Base-by-base conservation (phyloP, 2,113 vertebrate species). In the Hippocampus guttulatus region DNA sequence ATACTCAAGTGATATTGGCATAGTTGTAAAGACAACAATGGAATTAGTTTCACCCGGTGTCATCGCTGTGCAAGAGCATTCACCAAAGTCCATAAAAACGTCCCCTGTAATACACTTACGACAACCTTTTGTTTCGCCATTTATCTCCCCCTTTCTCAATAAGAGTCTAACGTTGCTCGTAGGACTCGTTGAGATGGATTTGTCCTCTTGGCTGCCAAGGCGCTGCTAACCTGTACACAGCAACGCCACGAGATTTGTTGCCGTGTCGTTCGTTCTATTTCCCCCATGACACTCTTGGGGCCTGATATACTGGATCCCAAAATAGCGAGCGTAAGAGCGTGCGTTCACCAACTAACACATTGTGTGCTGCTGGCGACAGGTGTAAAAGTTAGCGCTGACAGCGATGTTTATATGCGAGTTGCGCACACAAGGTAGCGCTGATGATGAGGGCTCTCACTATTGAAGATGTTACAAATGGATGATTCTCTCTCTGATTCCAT, bases 91-190 rank as follows among this genome's bases (percentile, higher is more conserved):
- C 87, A 87, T 87, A 84, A 90, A 80, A 71, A 67, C 70, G 68
- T 67, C 77, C 81, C 73, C 70, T 69, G 82, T 82, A 86, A 85
- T 86, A 81, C 82, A 74, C 86, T 77, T 69, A 71, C 74, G 75
- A 70, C 84, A 63, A 70, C 82, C 61, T 61, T 68, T 38, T 63
- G 83, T 80, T 75, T 84, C 80, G 84, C 73, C 40, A 61, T 88
- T 74, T 65, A 68, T 79, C 76, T 68, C 62, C 54, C 80, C 83
- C 45, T 69, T 62, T 49, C 83, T 82, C 45, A n/a, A 73, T 75
- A 64, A 79, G 78, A 88, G 82, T 74, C 68, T 27, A 81, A 85
- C 68, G 41, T 57, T 76, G 67, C 64, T 54, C 71, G 68, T 68
- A 74, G 82, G 67, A 71, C 69, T 73, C 75, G 74, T 82, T 76